Conservation (phyloP, 2,113 vertebrate genomes). For the Gila orcuttii region DNA sequence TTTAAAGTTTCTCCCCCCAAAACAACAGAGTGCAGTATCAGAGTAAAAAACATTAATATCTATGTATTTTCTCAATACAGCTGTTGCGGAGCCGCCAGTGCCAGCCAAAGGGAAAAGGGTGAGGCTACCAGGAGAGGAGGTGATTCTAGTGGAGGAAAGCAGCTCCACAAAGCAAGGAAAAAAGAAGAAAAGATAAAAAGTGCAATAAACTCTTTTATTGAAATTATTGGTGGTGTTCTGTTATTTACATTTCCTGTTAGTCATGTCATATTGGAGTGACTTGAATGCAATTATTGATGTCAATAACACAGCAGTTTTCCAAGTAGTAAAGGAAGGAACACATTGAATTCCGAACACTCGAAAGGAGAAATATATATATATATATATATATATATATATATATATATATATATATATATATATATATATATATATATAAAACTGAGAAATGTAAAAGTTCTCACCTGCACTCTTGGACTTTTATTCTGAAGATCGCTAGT, state of each 20-base stretch:
- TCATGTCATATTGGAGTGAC: not conserved
- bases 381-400: not conserved
- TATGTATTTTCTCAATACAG: conserved; percentile 20
- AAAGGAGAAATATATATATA: not conserved
- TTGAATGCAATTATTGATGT: not conserved
- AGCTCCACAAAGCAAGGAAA: conserved; percentile 65
- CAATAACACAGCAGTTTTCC: not conserved
- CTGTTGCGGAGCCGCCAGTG: conserved; percentile 11
- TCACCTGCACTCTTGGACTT: not conserved
- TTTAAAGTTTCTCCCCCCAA: not conserved
- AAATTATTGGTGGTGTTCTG: not conserved
- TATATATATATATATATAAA: not conserved
- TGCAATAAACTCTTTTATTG: conserved; percentile 52
- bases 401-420: not conserved
- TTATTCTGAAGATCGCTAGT: conserved; percentile 46
- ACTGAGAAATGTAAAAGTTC: not conserved
- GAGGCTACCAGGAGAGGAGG: conserved; percentile 62
- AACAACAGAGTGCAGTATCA: not conserved
- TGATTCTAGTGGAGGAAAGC: conserved; percentile 72
- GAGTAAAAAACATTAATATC: not conserved
- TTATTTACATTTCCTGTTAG: not conserved
- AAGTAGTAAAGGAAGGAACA: not conserved
- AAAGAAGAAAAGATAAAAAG: conserved; percentile 56
- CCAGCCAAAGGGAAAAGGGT: conserved; percentile 68
- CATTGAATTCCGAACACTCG: not conserved